A percentile compares a stretch with the other conserved stretches of the same genome.
Evolutionary conservation across 2,888 invertebrate genomes (phyloP).

Genomic region (Yponomeuta cagnagella): DNA sequence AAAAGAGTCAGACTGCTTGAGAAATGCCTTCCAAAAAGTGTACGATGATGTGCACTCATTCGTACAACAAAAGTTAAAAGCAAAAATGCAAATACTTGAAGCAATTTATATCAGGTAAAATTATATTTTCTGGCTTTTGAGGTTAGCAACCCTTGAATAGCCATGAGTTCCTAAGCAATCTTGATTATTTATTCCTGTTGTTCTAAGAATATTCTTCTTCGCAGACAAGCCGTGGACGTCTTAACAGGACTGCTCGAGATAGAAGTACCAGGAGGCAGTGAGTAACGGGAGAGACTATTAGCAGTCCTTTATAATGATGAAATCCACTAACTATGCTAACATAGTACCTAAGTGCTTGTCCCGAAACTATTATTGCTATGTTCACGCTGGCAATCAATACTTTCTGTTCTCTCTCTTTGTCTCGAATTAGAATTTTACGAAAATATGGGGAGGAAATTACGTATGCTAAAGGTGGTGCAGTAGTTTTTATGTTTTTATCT

Average conservation of each 20-base stretch:
- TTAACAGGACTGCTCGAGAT: conserved; percentile 82
- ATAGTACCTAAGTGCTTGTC: too few species aligned
- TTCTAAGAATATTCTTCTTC: conserved; percentile 20
- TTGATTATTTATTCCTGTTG: neutral
- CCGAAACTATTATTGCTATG: too few species aligned
- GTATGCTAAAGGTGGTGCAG: too few species aligned
- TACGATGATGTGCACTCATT: conserved; percentile 84
- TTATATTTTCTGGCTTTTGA: neutral
- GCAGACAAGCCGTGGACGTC: conserved; percentile 85
- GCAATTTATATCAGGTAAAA: conserved; percentile 82
- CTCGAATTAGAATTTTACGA: too few species aligned
- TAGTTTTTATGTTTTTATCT: too few species aligned
- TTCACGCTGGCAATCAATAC: too few species aligned
- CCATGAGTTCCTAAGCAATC: too few species aligned
- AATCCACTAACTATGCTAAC: too few species aligned
- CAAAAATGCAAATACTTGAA: conserved; percentile 90
- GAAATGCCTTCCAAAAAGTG: conserved; percentile 80
- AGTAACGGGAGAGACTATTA: conserved; percentile 29
- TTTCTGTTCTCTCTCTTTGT: too few species aligned
- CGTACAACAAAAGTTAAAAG: conserved; percentile 79
- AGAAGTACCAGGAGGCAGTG: conserved; percentile 64
- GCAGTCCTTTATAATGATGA: too few species aligned
- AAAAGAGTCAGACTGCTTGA: conserved; percentile 78
- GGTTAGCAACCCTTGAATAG: too few species aligned
- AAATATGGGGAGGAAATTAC: too few species aligned